A percentile compares a stretch with the other conserved stretches of the same genome.
These are phyloP conservation scores for Myocastor coypus DNA, from an alignment of 2,113 vertebrate species.

Conservation along the genomic window DNA sequence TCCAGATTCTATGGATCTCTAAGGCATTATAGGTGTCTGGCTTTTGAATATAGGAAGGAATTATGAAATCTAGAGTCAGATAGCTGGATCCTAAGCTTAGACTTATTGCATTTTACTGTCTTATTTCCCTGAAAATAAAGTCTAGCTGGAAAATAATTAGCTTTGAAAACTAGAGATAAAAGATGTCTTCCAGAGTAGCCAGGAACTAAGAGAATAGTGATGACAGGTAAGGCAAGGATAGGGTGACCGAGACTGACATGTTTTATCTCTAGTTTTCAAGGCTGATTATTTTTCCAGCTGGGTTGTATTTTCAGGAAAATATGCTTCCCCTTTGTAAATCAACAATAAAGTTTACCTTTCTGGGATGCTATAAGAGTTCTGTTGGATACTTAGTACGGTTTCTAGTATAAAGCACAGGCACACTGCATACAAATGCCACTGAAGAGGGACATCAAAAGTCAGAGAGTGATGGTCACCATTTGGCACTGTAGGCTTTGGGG, in stretches of 20 bases:
- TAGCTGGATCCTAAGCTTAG: neutral
- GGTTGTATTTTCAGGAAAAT: neutral
- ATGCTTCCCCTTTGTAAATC: neutral
- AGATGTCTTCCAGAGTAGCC: neutral
- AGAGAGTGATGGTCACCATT: neutral
- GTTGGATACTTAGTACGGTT: neutral
- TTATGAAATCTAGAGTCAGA: neutral
- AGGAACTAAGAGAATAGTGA: neutral
- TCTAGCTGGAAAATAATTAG: neutral
- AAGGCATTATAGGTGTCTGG: neutral
- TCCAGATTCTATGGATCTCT: neutral
- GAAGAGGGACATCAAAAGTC: neutral
- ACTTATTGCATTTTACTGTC: neutral
- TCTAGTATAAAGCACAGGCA: neutral
- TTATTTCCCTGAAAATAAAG: neutral
- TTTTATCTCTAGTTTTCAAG: neutral
- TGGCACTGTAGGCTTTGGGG: neutral
- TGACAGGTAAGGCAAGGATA: neutral
- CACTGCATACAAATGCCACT: neutral
- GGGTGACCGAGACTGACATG: neutral
- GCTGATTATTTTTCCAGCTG: neutral
- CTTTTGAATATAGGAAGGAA: conserved; percentile 12
- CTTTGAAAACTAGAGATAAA: neutral
- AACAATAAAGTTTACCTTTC: neutral
- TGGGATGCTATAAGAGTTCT: neutral